Percentiles rank a stretch among this genome's conserved stretches.
These are phyloP conservation scores for Hyppa rectilinea DNA, from an alignment of 2,888 invertebrate species.

Conservation along the genomic window DNA sequence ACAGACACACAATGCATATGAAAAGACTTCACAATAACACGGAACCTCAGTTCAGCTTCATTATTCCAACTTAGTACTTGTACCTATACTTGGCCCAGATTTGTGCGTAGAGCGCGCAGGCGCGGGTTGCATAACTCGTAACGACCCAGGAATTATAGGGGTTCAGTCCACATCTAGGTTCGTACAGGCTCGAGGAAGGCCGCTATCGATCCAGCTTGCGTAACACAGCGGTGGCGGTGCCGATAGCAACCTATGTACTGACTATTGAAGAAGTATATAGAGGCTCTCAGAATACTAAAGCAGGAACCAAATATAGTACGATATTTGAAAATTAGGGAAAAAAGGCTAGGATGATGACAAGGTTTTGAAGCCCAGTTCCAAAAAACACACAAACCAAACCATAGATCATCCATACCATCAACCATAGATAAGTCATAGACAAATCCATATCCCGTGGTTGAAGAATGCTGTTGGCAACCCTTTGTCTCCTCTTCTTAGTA, in stretches of 20 bases:
- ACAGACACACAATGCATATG: not conserved
- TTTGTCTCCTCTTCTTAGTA: not conserved
- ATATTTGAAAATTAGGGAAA: not conserved
- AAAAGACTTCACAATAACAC: not conserved
- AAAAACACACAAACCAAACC: not conserved
- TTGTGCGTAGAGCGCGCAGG: conserved; percentile 54
- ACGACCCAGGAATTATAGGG: conserved; percentile 62
- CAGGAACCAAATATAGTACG: not conserved
- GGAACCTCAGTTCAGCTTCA: not conserved
- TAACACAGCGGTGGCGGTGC: conserved; percentile 41
- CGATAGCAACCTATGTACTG: conserved; percentile 19
- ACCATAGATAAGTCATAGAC: not conserved
- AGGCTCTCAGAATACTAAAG: not conserved
- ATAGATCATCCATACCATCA: not conserved
- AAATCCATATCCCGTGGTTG: not conserved
- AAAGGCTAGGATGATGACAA: not conserved
- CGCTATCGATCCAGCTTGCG: conserved; percentile 62
- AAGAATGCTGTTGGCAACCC: not conserved
- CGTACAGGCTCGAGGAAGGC: conserved; percentile 49
- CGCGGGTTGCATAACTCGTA: conserved; percentile 65
- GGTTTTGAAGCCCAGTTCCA: not conserved
- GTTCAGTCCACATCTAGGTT: conserved; percentile 60
- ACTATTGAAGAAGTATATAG: not conserved
- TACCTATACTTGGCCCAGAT: conserved; percentile 57
- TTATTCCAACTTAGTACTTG: conserved; percentile 47